A percentile compares a stretch with the other conserved stretches of the same genome.
Evolutionary conservation across 92 coral and sea anemone species (phyloP).

Genomic region (Epizoanthus illoricatus): DNA sequence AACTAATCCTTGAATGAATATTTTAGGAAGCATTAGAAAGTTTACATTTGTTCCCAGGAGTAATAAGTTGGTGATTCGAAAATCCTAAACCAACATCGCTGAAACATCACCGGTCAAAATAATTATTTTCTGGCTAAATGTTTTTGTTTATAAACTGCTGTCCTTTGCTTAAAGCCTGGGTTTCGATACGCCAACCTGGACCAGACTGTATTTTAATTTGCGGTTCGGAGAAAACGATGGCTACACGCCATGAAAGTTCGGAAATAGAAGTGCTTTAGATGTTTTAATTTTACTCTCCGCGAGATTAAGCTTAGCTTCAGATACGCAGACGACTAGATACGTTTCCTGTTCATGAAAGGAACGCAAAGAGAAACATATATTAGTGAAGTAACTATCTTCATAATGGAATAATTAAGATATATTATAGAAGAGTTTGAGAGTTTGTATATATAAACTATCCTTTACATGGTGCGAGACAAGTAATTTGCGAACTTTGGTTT

Average conservation of each 20-base stretch:
- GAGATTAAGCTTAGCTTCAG: no score
- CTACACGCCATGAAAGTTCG: no score
- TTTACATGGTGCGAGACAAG: neutral
- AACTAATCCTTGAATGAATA: neutral
- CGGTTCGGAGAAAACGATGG: no score
- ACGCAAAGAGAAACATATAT: no score
- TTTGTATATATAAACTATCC: slow-evolving; percentile 10
- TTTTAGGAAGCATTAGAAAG: neutral
- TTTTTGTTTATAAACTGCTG: neutral
- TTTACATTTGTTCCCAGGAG: neutral
- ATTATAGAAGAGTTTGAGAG: neutral
- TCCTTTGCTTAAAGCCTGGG: no score
- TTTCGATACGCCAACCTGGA: no score
- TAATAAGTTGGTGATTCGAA: neutral
- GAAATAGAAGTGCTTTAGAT: no score
- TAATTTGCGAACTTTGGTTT: neutral
- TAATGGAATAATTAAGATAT: neutral
- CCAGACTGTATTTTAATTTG: no score
- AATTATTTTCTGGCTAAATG: neutral
- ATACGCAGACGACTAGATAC: no score
- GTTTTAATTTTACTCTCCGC: no score
- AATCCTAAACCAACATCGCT: neutral
- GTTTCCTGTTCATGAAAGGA: no score
- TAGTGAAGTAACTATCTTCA: no score
- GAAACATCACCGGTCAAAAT: neutral